phyloP scores from a whole-genome alignment of 2,113 vertebrate genomes.

The Apteryx mantelli region DNA sequence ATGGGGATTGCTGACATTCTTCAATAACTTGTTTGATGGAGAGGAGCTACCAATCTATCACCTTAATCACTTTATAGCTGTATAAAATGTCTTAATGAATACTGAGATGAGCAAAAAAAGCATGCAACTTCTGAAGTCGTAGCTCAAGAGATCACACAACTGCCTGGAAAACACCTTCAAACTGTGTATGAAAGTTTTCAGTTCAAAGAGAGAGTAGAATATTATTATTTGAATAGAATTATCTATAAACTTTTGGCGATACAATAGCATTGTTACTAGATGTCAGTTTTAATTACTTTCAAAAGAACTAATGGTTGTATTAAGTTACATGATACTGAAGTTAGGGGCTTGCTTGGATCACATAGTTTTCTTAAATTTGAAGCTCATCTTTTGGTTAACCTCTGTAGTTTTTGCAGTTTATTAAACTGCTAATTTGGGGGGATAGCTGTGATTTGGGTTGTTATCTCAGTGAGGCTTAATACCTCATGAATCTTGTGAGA shows the following conservation, averaged over 20 bases:
- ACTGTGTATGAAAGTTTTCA: background rate
- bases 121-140: accelerated
- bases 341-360: background rate
- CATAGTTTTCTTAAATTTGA: background rate
- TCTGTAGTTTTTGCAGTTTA: background rate
- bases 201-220: background rate
- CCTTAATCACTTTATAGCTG: background rate
- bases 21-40: background rate
- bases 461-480: background rate
- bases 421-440: background rate
- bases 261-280: background rate
- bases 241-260: background rate
- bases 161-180: background rate
- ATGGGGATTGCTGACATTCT: background rate
- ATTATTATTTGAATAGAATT: background rate
- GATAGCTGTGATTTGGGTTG: background rate
- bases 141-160: background rate
- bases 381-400: background rate
- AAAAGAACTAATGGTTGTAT: background rate
- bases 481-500: background rate
- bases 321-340: background rate
- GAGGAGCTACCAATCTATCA: background rate
- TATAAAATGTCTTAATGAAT: background rate
- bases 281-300: background rate
- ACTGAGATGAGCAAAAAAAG: background rate